Conservation (phyloP, 23 tunicate species). For the Trididemnum miniatum region DNA sequence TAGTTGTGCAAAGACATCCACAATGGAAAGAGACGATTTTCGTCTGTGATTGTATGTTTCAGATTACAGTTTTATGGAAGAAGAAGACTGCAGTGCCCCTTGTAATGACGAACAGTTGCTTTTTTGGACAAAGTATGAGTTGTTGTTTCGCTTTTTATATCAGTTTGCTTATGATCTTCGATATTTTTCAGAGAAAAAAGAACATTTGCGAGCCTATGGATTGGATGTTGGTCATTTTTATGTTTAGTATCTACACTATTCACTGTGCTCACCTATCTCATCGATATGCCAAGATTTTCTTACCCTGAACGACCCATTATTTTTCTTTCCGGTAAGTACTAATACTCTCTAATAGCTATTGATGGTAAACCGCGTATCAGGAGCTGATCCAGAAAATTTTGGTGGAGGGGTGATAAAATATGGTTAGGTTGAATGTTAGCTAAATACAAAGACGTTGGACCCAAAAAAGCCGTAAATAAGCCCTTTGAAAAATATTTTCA, state of each 20-base stretch:
- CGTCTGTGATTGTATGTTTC: background rate
- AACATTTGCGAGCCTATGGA: constrained; percentile 57
- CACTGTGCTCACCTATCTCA: constrained; percentile 88
- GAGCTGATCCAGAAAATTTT: too few species aligned
- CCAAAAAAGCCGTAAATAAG: too few species aligned
- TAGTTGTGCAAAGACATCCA: too few species aligned
- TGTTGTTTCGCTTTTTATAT: constrained; percentile 6
- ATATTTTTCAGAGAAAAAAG: constrained; percentile 33
- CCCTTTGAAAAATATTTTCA: too few species aligned
- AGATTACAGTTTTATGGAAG: constrained; percentile 84
- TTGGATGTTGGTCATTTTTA: constrained; percentile 79
- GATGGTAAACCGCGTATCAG: too few species aligned
- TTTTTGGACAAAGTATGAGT: constrained; percentile 71
- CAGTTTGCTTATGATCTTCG: background rate
- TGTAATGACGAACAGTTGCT: constrained; percentile 71
- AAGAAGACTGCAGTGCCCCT: constrained; percentile 81
- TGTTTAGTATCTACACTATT: constrained; percentile 85
- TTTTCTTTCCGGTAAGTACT: constrained; percentile 75
- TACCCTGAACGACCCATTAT: constrained; percentile 96
- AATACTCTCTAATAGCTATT: too few species aligned
- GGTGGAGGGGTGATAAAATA: too few species aligned
- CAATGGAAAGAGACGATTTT: too few species aligned
- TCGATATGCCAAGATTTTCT: constrained; percentile 82
- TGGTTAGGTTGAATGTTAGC: too few species aligned
- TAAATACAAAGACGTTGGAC: too few species aligned